These are phyloP conservation scores for Copidosoma floridanum DNA, from an alignment of 1,140 invertebrate species.

Conservation along the genomic window DNA sequence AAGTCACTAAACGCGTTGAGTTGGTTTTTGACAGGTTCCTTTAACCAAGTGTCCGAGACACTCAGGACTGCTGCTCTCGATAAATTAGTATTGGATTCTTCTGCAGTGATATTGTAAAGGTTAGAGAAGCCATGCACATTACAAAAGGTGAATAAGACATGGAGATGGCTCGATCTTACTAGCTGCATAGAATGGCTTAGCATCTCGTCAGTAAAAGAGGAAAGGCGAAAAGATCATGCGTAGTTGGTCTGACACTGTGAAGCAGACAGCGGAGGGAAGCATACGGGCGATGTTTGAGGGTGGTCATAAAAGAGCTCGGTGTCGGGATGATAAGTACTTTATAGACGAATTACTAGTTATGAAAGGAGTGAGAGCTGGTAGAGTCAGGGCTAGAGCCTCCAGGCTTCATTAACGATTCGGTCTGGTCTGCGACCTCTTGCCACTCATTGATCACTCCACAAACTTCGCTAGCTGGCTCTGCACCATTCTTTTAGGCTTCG, in stretches of 20 bases:
- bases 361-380: constrained; percentile 23
- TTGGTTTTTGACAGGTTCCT: too few relatives aligned
- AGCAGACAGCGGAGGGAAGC: not conserved
- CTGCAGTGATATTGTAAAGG: too few relatives aligned
- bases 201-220: not conserved
- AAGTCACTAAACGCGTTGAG: too few relatives aligned
- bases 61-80: too few relatives aligned
- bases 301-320: constrained; percentile 6
- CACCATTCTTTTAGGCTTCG: too few relatives aligned
- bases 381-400: constrained; percentile 1
- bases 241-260: not conserved
- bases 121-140: too few relatives aligned
- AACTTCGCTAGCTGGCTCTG: not conserved
- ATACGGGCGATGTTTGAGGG: not conserved
- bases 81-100: not conserved
- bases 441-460: not conserved
- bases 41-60: too few relatives aligned
- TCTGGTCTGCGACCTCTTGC: not conserved
- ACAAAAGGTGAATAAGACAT: too few relatives aligned
- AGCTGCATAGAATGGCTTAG: not conserved
- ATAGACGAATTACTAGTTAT: constrained; percentile 23
- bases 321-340: constrained; percentile 23
- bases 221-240: not conserved
- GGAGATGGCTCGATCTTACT: not conserved
- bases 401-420: too few relatives aligned